These are phyloP conservation scores for Diploptera punctata DNA, from an alignment of 2,888 invertebrate genomes.

Conservation along the genomic window DNA sequence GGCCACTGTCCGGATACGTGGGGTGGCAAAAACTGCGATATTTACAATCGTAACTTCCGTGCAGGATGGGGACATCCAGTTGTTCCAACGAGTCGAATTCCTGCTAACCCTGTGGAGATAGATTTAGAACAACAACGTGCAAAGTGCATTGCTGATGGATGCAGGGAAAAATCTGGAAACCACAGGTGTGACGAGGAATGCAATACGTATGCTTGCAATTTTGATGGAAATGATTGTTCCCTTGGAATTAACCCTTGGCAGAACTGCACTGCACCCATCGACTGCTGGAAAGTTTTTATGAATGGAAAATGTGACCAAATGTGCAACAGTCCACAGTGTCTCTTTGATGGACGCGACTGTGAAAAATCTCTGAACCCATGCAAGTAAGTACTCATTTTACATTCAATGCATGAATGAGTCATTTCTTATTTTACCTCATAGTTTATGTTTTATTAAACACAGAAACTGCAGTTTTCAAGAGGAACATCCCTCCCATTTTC, in stretches of 20 bases:
- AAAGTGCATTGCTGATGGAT: conserved; percentile 78
- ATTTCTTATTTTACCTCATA: too few species aligned
- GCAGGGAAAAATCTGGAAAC: conserved; percentile 83
- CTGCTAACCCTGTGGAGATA: conserved; percentile 56
- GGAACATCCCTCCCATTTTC: too few species aligned
- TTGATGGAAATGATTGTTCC: conserved; percentile 94
- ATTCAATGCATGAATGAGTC: too few species aligned
- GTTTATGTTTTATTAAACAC: too few species aligned
- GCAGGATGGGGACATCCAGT: conserved; percentile 72
- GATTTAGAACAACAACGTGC: conserved; percentile 78
- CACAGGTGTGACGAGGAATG: conserved; percentile 90
- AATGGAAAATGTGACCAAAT: conserved; percentile 89
- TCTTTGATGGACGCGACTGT: conserved; percentile 97
- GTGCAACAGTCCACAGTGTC: conserved; percentile 94
- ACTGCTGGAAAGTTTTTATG: conserved; percentile 93
- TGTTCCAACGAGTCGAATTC: conserved; percentile 49
- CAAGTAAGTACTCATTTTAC: conserved; percentile 60
- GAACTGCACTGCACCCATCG: conserved; percentile 85
- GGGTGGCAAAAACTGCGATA: conserved; percentile 87
- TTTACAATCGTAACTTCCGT: conserved; percentile 74
- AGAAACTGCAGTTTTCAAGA: too few species aligned
- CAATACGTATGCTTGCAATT: conserved; percentile 90
- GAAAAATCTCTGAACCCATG: conserved; percentile 82
- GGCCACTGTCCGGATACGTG: conserved; percentile 87
- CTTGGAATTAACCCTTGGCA: conserved; percentile 91